These are phyloP conservation scores for Priocnemis perturbator DNA, from an alignment of 2,888 invertebrate species.

Conservation along the genomic window DNA sequence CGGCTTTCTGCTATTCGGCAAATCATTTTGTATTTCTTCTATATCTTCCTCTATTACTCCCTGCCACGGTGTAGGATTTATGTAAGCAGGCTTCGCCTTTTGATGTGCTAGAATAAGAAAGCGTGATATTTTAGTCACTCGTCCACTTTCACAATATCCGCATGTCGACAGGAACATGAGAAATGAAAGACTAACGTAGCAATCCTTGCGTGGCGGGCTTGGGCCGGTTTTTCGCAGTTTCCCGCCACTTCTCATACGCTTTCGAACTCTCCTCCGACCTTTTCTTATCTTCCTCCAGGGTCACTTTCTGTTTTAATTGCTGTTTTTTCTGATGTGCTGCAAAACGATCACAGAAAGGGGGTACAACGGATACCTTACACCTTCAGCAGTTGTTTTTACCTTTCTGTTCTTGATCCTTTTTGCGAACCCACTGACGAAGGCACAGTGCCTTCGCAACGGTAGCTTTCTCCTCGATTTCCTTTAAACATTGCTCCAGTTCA, in stretches of 20 bases:
- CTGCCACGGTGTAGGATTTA: conserved; percentile 83
- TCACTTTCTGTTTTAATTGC: conserved; percentile 75
- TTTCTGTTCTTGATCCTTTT: conserved; percentile 79
- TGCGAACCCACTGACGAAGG: conserved; percentile 77
- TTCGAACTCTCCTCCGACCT: conserved; percentile 77
- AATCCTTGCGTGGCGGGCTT: conserved; percentile 81
- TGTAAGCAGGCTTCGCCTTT: conserved; percentile 80
- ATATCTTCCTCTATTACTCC: conserved; percentile 70
- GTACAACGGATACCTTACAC: background rate
- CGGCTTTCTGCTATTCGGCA: too few relatives aligned
- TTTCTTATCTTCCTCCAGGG: conserved; percentile 77
- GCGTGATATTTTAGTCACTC: background rate
- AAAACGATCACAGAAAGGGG: background rate
- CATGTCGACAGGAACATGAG: conserved; percentile 18
- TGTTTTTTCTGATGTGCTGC: conserved; percentile 73
- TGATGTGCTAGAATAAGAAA: conserved; percentile 78
- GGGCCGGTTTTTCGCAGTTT: conserved; percentile 80
- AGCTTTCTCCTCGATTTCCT: conserved; percentile 65
- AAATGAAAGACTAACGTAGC: conserved; percentile 76
- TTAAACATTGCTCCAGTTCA: conserved; percentile 74
- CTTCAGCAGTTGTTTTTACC: conserved; percentile 70
- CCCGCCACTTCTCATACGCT: conserved; percentile 81
- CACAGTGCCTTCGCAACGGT: conserved; percentile 63
- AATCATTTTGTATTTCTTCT: conserved; percentile 3
- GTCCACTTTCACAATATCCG: background rate